Base-by-base conservation (phyloP, 2,113 vertebrate species). In the Rhinichthys klamathensis region DNA sequence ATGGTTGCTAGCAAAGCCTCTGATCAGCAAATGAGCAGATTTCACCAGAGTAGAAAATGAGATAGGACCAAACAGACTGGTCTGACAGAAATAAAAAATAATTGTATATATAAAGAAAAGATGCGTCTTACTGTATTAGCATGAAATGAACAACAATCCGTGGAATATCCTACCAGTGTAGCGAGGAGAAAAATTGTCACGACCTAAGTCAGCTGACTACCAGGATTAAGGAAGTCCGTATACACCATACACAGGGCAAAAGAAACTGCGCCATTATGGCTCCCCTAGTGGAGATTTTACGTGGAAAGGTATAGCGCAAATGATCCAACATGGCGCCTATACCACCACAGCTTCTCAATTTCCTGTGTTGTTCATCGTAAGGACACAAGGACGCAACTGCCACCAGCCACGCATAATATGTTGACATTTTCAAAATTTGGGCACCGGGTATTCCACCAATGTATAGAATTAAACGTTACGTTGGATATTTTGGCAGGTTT, bases 151-250 rank as follows among this genome's bases (percentile, higher is more conserved):
- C 67, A 49, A n/a, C 46, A 83, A 83, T 41, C 81, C 81, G 54
- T 25, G 49, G 67, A 27, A 72, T 83, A 72, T 25, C 63, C 54
- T 46, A 80, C 63, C n/a, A 46, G 12, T 15, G 35, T 27, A 73
- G 6, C 32, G 56, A 79, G 49, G 8, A 8, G 38, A 70, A 82
- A 51, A 83, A 72, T 30, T 23, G 84, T 85, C 84, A 85, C 84
- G 84, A 85, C 84, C 73, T 30, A 49, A 25, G 16, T 85, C 84
- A 85, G 84, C 84, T 85, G 84, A 85, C 54, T 41, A 12, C 3
- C 63, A 60, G 51, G 65, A 80, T 73, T 54, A 85, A 79, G 75
- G 81, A 83, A 83, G 67, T 82, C 46, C 12, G 12, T 30, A 3
- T 67, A 72, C 41, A 41, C 41, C 44, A 70, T 25, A n/a, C n/a